Evolutionary conservation across 1,140 invertebrate species (phyloP), one percentile per base, ranked within the genome.

Genomic region (Hydropsyche tenuis): DNA sequence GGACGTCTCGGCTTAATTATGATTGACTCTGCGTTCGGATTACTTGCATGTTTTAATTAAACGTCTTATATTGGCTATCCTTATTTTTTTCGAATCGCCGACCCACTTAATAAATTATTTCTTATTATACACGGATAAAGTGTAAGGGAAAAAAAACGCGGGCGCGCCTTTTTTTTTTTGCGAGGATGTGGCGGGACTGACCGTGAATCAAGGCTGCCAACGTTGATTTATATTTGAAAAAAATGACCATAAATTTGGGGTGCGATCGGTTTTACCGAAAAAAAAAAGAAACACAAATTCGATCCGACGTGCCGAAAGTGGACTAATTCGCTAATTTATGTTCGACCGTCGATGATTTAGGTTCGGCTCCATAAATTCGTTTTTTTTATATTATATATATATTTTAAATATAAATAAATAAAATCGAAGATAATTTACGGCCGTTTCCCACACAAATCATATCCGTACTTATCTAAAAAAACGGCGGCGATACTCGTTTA

Each of bases 201-300:
- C 65, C 53, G 73, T 76, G 74, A 73, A 73, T 76, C 71, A 73
- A 45, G 22, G 64, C 72, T 42, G 62, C 25, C 25, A 46, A 42
- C 72, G 68, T 77, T 77, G 75, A 77, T 77, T 77, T 77, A 77
- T 77, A 73, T 68, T 62, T 72, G 75, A 74, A 77, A n/a, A n/a
- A 77, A 77, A 77, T 77, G 72, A 63, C 45, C 75, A 74, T 77
- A 77, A 77, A 77, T 77, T 74, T 77, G 25, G 75, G 68, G 75
- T 74, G 60, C 72, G 75, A 74, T 77, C 72, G 75, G 72, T 66
- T 73, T 43, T 53, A 4, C 30, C 3, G 30, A 37, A 4, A 37
- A 37, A 37, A 37, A 37, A 37, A 37, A 37, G 30, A 37, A 62
- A 18, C 43, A 51, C 65, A 23, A 68, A 68, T 68, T 48, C 18